These are phyloP conservation scores for Gallinago solitaria DNA, from an alignment of 2,797 vertebrate genomes.

Conservation along the genomic window DNA sequence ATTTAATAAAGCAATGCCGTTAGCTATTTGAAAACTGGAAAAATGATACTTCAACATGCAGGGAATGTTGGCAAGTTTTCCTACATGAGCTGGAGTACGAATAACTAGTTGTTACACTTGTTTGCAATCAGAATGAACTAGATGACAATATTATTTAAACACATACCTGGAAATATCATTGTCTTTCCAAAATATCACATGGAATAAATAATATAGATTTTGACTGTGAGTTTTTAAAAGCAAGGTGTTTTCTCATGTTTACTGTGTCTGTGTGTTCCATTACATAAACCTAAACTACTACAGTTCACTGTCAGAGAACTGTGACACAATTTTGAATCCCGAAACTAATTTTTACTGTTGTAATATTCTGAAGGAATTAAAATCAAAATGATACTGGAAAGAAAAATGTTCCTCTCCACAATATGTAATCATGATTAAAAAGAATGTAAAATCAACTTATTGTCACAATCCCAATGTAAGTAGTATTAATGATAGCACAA, in stretches of 20 bases:
- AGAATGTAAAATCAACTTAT: background rate
- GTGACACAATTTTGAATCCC: background rate
- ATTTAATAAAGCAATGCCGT: background rate
- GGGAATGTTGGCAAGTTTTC: conserved; percentile 8
- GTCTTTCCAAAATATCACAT: background rate
- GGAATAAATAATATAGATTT: background rate
- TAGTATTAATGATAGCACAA: background rate
- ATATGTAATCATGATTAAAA: background rate
- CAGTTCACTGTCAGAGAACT: background rate
- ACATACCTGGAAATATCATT: background rate
- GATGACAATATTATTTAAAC: background rate
- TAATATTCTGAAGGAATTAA: background rate
- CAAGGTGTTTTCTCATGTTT: background rate
- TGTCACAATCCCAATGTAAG: background rate
- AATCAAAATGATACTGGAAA: background rate
- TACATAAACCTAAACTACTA: background rate
- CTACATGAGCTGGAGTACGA: background rate
- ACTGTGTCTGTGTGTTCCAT: background rate
- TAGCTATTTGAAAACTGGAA: conserved; percentile 31
- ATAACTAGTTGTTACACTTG: background rate
- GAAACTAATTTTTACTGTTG: background rate
- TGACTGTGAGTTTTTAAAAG: background rate
- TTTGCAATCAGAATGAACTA: background rate
- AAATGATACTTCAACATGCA: background rate
- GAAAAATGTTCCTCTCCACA: background rate